A percentile compares a stretch with the other conserved stretches of the same genome.
Evolutionary conservation across 1,140 invertebrate species (phyloP).

Genomic region (Drosophila rufa): DNA sequence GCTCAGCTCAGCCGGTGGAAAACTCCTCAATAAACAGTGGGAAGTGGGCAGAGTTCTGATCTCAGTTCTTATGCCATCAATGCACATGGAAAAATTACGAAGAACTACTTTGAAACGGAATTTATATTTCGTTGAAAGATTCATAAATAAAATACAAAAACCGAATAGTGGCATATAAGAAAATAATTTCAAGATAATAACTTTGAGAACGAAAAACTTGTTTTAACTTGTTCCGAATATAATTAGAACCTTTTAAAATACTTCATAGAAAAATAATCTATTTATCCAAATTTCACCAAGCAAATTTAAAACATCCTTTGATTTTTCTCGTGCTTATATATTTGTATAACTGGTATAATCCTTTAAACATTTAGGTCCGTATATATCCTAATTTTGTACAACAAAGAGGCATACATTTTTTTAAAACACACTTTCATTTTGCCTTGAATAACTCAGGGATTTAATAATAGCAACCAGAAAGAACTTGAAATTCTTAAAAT

Average conservation of each 20-base stretch:
- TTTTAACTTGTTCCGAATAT: neutral
- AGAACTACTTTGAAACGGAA: neutral
- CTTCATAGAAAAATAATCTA: neutral
- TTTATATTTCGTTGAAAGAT: too few relatives aligned
- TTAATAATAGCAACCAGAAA: neutral
- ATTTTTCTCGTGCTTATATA: too few relatives aligned
- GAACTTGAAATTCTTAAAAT: neutral
- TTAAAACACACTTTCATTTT: neutral
- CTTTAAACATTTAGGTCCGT: neutral
- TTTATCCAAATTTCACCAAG: too few relatives aligned
- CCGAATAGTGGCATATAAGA: neutral
- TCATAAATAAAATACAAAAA: neutral
- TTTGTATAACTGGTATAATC: too few relatives aligned
- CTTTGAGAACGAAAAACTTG: neutral
- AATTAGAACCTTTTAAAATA: neutral
- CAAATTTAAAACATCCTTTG: neutral
- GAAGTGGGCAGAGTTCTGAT: constrained; percentile 35
- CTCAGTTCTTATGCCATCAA: constrained; percentile 25
- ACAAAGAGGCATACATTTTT: neutral
- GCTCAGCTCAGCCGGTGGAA: constrained; percentile 22
- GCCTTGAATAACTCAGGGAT: neutral
- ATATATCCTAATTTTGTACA: neutral
- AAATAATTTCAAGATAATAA: too few relatives aligned
- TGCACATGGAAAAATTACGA: constrained; percentile 20
- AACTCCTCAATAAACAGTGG: constrained; percentile 48